A percentile compares a stretch with the other conserved stretches of the same genome.
Evolutionary conservation across 2,797 vertebrate genomes (phyloP).

Genomic region (Lacerta bilineata): DNA sequence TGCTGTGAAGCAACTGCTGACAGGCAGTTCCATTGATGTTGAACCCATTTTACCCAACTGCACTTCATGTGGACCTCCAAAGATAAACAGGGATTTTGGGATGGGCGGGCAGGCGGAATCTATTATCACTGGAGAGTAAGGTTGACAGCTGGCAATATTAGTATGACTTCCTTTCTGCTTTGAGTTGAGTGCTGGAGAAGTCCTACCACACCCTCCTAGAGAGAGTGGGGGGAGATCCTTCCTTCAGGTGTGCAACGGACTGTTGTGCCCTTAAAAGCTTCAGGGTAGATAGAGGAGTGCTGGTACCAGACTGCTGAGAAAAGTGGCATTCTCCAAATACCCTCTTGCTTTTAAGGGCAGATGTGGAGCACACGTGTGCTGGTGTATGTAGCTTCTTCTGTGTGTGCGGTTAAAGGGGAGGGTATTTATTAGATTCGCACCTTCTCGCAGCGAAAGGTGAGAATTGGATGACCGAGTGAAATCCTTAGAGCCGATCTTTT

Average conservation of each 20-base stretch:
- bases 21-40: not conserved
- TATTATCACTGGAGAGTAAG: not conserved
- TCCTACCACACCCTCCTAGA: not conserved
- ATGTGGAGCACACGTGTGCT: too few relatives aligned
- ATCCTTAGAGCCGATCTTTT: not conserved
- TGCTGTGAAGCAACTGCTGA: not conserved
- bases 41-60: too few relatives aligned
- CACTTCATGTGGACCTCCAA: not conserved
- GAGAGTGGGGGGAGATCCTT: not conserved
- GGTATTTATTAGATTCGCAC: not conserved
- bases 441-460: too few relatives aligned
- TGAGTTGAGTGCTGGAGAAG: not conserved
- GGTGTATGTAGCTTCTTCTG: not conserved
- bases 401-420: not conserved
- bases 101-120: not conserved
- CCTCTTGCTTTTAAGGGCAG: not conserved
- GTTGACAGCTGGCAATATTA: not conserved
- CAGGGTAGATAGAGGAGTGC: not conserved
- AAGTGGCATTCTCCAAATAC: not conserved
- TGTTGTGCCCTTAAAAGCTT: not conserved
- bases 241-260: not conserved
- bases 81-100: not conserved
- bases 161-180: not conserved
- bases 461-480: not conserved
- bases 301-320: not conserved